Conservation (phyloP, 2,113 vertebrate genomes). For the Aegotheles bennettii region DNA sequence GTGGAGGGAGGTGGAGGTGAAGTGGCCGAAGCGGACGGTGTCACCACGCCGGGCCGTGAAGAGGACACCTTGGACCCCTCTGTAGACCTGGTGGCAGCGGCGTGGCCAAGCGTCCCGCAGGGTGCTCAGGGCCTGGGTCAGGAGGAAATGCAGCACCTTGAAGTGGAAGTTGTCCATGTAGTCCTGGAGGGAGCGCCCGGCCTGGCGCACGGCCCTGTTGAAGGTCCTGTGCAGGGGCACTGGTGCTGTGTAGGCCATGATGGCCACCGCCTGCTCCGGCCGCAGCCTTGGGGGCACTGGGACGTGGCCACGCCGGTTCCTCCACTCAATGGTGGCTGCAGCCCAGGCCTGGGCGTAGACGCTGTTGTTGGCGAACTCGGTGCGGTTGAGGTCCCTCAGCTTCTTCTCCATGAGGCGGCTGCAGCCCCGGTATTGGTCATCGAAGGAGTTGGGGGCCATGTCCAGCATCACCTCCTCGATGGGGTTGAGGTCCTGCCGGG, state of each 20-base stretch:
- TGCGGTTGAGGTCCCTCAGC: slow-evolving; percentile 53
- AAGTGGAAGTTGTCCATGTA: slow-evolving; percentile 57
- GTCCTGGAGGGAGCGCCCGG: neutral
- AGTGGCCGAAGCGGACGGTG: slow-evolving; percentile 36
- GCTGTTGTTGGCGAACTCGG: slow-evolving; percentile 21
- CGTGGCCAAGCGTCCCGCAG: neutral
- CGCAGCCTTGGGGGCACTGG: neutral
- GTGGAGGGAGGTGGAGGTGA: slow-evolving; percentile 13
- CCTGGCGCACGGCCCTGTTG: slow-evolving; percentile 33
- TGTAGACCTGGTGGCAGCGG: slow-evolving; percentile 33
- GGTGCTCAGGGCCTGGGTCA: slow-evolving; percentile 45
- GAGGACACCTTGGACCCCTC: slow-evolving; percentile 7
- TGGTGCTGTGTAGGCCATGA: slow-evolving; percentile 56
- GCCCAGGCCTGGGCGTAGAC: slow-evolving; percentile 43
- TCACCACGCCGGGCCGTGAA: neutral
- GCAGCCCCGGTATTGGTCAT: slow-evolving; percentile 71
- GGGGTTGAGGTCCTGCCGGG: neutral
- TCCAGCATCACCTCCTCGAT: slow-evolving; percentile 2
- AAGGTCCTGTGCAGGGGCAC: slow-evolving; percentile 21
- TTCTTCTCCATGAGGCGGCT: slow-evolving; percentile 6
- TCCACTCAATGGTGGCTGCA: slow-evolving; percentile 12
- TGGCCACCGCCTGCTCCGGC: slow-evolving; percentile 6
- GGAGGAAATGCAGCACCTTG: slow-evolving; percentile 68
- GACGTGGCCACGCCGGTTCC: neutral
- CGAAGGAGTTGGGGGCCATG: slow-evolving; percentile 57